Base-by-base conservation (phyloP, 2,797 vertebrate species). In the Macropus fuliginosus region DNA sequence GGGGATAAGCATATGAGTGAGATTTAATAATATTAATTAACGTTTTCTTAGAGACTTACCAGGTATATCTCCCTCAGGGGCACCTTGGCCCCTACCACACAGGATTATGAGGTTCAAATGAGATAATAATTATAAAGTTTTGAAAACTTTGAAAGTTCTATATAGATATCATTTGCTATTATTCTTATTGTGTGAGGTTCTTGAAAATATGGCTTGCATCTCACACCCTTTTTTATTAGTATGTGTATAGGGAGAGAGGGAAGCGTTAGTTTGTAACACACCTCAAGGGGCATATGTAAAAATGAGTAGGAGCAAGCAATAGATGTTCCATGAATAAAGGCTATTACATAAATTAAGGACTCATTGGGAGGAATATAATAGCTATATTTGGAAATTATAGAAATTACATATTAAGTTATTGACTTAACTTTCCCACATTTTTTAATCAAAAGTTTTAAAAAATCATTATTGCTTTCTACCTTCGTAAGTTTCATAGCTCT, bases 341-440 rank as follows among this genome's bases (percentile, higher is more conserved):
- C 12, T 66, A 66, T 66, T n/a, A n/a, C 13, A 34, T 34, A n/a
- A 66, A 66, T n/a, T 34, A n/a, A n/a, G 14, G 29, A 12, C 13
- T 34, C 62, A 40, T 95, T 90, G 24, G 91, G 55, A 94, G 56
- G 56, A 96, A 96, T 54, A 90, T 81, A 59, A 52, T 34, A 93
- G 3, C 40, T 55, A 18, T 94, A 91, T 90, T 59, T 62, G 52
- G 46, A 27, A 92, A 55, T 87, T 54, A 94, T 56, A 91, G 54
- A 54, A 89, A 11, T n/a, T 56, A 94, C 5, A 46, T 66, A 90
- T 94, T 94, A 66, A 66, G n/a, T n/a, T n/a, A 14, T 66, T 16
- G 62, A 66, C 4, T 66, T n/a, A 66, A 16, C 18, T 66, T 66
- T 34, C 13, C 34, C 13, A 62, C 4, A 14, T 62, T 62, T 34